Evolutionary conservation across 2,888 invertebrate species (phyloP).

Genomic region (Trissolcus brochymenae): DNA sequence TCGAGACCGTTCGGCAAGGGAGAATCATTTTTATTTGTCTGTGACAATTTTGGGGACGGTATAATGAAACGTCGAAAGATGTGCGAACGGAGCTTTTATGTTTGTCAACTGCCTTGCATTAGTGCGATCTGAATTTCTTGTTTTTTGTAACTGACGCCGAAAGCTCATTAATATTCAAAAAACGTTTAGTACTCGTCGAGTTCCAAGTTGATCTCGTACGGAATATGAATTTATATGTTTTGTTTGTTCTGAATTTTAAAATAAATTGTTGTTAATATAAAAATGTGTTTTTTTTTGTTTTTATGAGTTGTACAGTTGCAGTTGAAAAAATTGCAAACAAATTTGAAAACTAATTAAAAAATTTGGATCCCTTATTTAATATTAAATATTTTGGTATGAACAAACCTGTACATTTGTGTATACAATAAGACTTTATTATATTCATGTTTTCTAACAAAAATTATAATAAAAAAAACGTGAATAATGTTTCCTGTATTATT

Average conservation of each 20-base stretch:
- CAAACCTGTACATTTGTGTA: too few relatives aligned
- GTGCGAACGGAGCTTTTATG: slow-evolving; percentile 19
- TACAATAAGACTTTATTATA: too few relatives aligned
- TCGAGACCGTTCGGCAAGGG: slow-evolving; percentile 14
- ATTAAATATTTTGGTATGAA: too few relatives aligned
- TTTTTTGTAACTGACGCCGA: slow-evolving; percentile 27
- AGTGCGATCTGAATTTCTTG: slow-evolving; percentile 18
- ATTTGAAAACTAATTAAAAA: background rate
- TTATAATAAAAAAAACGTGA: too few relatives aligned
- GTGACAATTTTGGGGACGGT: slow-evolving; percentile 16
- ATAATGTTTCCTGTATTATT: too few relatives aligned
- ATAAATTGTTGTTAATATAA: slow-evolving; percentile 10
- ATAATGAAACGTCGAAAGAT: slow-evolving; percentile 12
- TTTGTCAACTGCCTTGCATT: slow-evolving; percentile 20
- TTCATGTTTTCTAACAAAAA: too few relatives aligned
- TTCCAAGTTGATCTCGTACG: background rate
- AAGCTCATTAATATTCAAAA: slow-evolving; percentile 33
- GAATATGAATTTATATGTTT: slow-evolving; percentile 30
- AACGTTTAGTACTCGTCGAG: slow-evolving; percentile 23
- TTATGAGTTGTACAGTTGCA: slow-evolving; percentile 14
- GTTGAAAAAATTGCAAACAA: background rate
- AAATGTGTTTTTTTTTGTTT: background rate
- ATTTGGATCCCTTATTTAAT: too few relatives aligned
- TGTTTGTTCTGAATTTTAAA: slow-evolving; percentile 17
- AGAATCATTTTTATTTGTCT: slow-evolving; percentile 31